phyloP scores from a whole-genome alignment of 2,113 vertebrate genomes.

The Morone chrysops region DNA sequence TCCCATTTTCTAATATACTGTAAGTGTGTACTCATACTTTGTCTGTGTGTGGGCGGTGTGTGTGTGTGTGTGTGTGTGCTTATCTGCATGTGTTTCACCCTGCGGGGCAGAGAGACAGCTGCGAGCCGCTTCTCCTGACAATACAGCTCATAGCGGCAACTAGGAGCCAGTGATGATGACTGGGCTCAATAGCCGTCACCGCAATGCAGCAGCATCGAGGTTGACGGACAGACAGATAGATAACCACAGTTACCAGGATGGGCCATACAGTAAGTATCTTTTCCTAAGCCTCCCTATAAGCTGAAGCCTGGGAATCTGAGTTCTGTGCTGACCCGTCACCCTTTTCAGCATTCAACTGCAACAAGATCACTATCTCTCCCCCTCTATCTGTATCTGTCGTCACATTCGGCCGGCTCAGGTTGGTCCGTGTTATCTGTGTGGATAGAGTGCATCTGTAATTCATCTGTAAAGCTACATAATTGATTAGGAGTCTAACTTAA shows the following conservation, averaged over 20 bases:
- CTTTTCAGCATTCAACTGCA: constrained; percentile 13
- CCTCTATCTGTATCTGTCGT: neutral
- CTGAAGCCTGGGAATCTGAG: neutral
- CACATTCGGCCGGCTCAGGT: neutral
- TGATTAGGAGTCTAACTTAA: neutral
- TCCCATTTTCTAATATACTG: neutral
- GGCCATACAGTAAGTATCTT: neutral
- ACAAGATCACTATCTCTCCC: constrained; percentile 3
- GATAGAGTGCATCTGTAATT: neutral
- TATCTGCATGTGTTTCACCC: neutral
- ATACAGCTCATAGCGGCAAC: constrained; percentile 20
- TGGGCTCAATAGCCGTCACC: constrained; percentile 34
- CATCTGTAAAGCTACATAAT: neutral
- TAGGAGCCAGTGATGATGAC: constrained; percentile 38
- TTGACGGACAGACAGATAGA: constrained; percentile 15
- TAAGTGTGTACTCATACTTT: neutral
- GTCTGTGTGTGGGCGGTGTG: neutral
- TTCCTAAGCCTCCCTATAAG: neutral
- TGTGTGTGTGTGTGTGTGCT: constrained; percentile 3
- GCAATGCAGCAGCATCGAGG: constrained; percentile 67
- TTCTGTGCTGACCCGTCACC: constrained; percentile 7
- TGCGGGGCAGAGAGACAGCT: constrained; percentile 40
- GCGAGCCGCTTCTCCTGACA: constrained; percentile 44
- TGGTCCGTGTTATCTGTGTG: neutral
- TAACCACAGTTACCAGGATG: neutral